Conservation (phyloP, 1,140 invertebrate species). For the Zaprionus vittiger region DNA sequence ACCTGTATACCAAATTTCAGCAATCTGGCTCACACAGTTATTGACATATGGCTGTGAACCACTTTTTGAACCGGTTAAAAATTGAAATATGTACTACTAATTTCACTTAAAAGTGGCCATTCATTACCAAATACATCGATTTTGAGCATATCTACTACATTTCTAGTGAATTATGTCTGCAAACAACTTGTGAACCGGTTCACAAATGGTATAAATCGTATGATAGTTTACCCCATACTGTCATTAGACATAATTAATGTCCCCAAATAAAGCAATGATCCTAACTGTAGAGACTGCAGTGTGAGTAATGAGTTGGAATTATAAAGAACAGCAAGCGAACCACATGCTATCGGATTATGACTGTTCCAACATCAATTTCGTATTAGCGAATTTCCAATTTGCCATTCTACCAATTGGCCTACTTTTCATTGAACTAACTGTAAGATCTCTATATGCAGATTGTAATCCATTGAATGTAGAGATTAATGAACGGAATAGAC, state of each 20-base stretch:
- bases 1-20: neutral
- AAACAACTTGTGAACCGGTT: neutral
- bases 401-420: constrained; percentile 8
- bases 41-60: neutral
- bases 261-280: neutral
- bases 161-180: neutral
- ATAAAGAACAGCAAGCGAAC: neutral
- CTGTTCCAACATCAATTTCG: constrained; percentile 5
- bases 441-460: constrained; percentile 10
- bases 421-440: constrained; percentile 20
- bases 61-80: constrained; percentile 10
- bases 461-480: constrained; percentile 11
- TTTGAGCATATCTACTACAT: neutral
- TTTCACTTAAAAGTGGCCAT: neutral
- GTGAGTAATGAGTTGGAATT: constrained; percentile 1
- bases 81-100: neutral
- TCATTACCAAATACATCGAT: too few relatives aligned
- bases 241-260: neutral
- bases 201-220: neutral
- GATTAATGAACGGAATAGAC: constrained; percentile 17
- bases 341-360: constrained; percentile 12
- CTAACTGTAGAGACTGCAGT: neutral
- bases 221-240: neutral
- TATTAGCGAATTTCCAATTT: constrained; percentile 4
- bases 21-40: neutral